phyloP scores from a whole-genome alignment of 2,113 vertebrate genomes.

The Mirza zaza region DNA sequence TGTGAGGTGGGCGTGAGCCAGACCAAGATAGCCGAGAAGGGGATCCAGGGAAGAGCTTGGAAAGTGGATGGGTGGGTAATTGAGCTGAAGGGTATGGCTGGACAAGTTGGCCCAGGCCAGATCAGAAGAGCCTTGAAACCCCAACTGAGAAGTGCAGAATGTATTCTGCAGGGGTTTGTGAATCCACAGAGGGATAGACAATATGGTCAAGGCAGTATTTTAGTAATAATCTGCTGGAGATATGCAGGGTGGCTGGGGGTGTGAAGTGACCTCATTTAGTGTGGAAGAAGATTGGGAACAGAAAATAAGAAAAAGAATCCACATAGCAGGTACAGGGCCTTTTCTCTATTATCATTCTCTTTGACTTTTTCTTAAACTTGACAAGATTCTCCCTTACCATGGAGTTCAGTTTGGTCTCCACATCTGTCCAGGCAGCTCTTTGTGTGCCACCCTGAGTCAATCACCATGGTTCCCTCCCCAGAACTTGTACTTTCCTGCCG shows the following conservation, averaged over 20 bases:
- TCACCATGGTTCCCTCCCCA: neutral
- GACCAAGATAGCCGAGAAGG: neutral
- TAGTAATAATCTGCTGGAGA: neutral
- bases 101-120: neutral
- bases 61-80: neutral
- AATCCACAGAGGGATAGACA: neutral
- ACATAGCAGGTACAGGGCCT: neutral
- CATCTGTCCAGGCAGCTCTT: neutral
- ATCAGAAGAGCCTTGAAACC: neutral
- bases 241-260: neutral
- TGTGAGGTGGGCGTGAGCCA: too few species aligned
- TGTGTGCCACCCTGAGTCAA: neutral
- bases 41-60: neutral
- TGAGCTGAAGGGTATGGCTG: neutral
- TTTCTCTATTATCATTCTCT: neutral
- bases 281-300: neutral
- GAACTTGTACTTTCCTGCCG: neutral
- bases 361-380: neutral
- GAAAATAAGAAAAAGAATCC: neutral
- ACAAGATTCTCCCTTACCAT: neutral
- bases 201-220: neutral
- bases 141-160: neutral
- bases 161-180: neutral
- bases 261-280: neutral
- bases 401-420: neutral